Evolutionary conservation across 2,888 invertebrate species (phyloP).

Genomic region (Lasioglossum oenotherae): DNA sequence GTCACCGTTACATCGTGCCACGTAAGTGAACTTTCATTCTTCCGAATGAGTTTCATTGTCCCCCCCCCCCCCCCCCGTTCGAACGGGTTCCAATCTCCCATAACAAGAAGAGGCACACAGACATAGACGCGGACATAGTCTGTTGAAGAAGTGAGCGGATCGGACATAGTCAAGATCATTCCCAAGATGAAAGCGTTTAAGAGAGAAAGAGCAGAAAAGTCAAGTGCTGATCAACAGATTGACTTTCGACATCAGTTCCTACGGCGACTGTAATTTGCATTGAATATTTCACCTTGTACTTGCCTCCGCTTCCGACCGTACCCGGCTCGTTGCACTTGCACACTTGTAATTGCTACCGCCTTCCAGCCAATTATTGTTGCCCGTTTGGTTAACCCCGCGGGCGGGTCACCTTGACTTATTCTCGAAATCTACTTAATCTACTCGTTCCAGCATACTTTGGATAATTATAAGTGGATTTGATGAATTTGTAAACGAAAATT

Average conservation of each 20-base stretch:
- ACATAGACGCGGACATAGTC: background rate
- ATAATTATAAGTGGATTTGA: background rate
- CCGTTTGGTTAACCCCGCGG: background rate
- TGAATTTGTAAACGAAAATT: background rate
- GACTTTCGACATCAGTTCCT: slow-evolving; percentile 47
- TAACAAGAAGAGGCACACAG: background rate
- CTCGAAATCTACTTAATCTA: background rate
- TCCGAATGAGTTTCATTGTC: slow-evolving; percentile 29
- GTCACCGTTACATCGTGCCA: background rate
- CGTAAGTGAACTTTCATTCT: slow-evolving; percentile 14
- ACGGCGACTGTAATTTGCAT: slow-evolving; percentile 53
- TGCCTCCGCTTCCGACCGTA: slow-evolving; percentile 23
- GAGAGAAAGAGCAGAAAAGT: slow-evolving; percentile 39
- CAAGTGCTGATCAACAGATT: slow-evolving; percentile 52
- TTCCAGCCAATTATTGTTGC: background rate
- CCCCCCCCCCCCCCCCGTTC: background rate
- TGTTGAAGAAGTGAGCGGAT: slow-evolving; percentile 15
- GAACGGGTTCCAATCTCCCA: slow-evolving; percentile 25
- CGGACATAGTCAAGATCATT: slow-evolving; percentile 57
- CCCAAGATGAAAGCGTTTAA: slow-evolving; percentile 52
- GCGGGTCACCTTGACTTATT: slow-evolving; percentile 5
- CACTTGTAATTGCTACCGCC: slow-evolving; percentile 17
- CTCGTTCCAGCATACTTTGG: background rate
- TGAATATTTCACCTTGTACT: slow-evolving; percentile 57
- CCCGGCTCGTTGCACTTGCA: background rate